Evolutionary conservation across 2,888 invertebrate species (phyloP).

Genomic region (Alentia gelatinosa): DNA sequence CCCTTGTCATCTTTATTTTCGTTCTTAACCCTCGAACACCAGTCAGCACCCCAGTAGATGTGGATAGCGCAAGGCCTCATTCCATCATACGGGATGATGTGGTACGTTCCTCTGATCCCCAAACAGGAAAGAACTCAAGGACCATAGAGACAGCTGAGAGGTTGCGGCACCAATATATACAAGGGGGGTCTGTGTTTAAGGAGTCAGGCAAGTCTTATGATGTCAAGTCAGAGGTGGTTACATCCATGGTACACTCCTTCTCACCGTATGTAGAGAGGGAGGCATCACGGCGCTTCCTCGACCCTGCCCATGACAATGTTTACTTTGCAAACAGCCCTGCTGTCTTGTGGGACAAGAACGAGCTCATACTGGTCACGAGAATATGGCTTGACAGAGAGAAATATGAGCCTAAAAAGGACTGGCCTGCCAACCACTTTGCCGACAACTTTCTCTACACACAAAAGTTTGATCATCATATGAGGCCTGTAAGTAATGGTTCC

Average conservation of each 20-base stretch:
- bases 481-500: slow-evolving; percentile 65
- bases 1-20: not conserved
- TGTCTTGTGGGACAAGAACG: slow-evolving; percentile 64
- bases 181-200: slow-evolving; percentile 64
- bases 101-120: too few species aligned
- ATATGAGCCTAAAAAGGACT: slow-evolving; percentile 66
- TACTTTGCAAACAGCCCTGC: slow-evolving; percentile 70
- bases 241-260: slow-evolving; percentile 66
- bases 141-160: slow-evolving; percentile 40
- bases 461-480: slow-evolving; percentile 65
- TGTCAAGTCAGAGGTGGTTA: slow-evolving; percentile 48
- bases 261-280: slow-evolving; percentile 67
- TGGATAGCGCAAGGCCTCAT: not conserved
- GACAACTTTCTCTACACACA: slow-evolving; percentile 70
- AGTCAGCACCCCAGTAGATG: not conserved
- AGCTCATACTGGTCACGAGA: slow-evolving; percentile 66
- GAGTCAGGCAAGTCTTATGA: slow-evolving; percentile 58
- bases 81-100: not conserved
- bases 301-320: slow-evolving; percentile 65
- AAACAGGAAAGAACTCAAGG: not conserved
- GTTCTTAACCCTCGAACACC: not conserved
- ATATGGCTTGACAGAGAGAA: slow-evolving; percentile 69
- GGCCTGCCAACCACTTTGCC: slow-evolving; percentile 69
- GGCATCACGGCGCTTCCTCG: slow-evolving; percentile 65
- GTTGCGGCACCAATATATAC: not conserved